Evolutionary conservation across 2,797 vertebrate species (phyloP).

Genomic region (Chrysocyon brachyurus): DNA sequence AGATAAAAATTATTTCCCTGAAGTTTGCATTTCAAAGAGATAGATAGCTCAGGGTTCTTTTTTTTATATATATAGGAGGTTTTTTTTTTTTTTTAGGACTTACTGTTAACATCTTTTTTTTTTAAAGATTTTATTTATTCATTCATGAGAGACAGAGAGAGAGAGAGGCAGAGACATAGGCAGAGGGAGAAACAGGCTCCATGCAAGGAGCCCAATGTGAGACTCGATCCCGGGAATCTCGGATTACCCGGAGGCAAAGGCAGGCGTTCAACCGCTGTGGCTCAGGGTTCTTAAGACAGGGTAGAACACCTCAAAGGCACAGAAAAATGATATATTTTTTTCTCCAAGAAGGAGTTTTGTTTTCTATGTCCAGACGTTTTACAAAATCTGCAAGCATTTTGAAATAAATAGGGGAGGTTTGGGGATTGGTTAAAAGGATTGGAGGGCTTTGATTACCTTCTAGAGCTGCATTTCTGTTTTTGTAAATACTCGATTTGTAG

Average conservation of each 20-base stretch:
- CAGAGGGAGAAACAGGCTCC: too few species aligned
- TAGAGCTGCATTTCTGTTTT: not conserved
- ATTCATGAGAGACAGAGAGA: too few species aligned
- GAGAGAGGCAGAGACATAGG: too few species aligned
- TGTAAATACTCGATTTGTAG: not conserved
- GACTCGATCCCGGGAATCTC: too few species aligned
- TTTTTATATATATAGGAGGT: too few species aligned
- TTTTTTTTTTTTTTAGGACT: too few species aligned
- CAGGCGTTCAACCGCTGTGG: not conserved
- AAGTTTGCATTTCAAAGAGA: not conserved
- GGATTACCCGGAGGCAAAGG: too few species aligned
- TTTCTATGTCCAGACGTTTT: not conserved
- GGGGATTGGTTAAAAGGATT: not conserved
- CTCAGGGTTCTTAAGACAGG: not conserved
- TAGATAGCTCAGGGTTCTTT: too few species aligned
- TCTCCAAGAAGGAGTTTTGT: not conserved
- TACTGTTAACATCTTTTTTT: too few species aligned
- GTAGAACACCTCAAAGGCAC: not conserved
- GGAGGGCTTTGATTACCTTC: not conserved
- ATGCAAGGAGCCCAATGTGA: too few species aligned
- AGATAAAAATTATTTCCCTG: not conserved
- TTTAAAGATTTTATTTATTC: too few species aligned
- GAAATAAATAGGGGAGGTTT: not conserved
- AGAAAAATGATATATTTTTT: not conserved
- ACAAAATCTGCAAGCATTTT: not conserved